Conservation (phyloP, 1,140 invertebrate genomes). For the Drosophila sulfurigaster region DNA sequence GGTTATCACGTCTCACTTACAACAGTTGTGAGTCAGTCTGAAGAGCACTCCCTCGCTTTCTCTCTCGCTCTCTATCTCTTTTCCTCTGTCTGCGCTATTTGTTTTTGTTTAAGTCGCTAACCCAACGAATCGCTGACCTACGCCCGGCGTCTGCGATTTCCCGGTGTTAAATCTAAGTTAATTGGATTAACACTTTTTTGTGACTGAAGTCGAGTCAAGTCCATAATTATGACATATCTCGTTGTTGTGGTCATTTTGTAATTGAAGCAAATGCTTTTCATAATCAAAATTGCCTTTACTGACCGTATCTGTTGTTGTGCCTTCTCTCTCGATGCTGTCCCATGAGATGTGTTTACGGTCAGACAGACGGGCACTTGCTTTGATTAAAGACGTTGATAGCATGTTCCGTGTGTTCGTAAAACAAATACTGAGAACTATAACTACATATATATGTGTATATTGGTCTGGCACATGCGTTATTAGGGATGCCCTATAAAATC, state of each 20-base stretch:
- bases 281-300: constrained; percentile 41
- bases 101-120: not conserved
- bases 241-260: constrained; percentile 54
- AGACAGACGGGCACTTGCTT: constrained; percentile 57
- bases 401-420: not conserved
- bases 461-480: not conserved
- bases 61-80: not conserved
- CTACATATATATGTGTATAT: too few species aligned
- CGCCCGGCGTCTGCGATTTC: constrained; percentile 57
- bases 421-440: constrained; percentile 20
- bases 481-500: constrained; percentile 31
- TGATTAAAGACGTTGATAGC: constrained; percentile 58
- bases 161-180: constrained; percentile 65
- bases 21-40: constrained; percentile 30
- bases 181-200: constrained; percentile 74
- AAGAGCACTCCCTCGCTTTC: not conserved
- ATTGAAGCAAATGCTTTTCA: constrained; percentile 56
- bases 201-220: constrained; percentile 36
- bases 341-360: constrained; percentile 43
- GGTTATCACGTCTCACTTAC: constrained; percentile 32
- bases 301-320: not conserved
- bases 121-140: constrained; percentile 52
- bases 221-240: constrained; percentile 68
- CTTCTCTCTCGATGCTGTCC: not conserved
- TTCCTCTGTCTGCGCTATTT: not conserved